These are phyloP conservation scores for Drosophila nr. medialis DNA, from an alignment of 2,888 invertebrate genomes.

Conservation along the genomic window DNA sequence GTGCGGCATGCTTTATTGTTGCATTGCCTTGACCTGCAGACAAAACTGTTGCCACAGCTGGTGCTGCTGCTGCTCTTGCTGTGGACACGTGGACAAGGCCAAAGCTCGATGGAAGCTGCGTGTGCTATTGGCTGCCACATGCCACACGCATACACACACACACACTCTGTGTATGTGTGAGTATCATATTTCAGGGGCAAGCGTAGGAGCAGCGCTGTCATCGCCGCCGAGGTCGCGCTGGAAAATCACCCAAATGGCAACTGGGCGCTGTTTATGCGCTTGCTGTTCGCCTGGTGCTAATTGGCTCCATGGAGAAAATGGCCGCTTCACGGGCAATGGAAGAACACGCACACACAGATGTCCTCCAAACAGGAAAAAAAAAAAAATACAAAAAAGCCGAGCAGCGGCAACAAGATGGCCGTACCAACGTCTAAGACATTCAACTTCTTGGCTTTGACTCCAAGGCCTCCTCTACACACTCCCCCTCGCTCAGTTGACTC, in stretches of 20 bases:
- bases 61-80: conserved; percentile 9
- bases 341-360: conserved; percentile 31
- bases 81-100: conserved; percentile 43
- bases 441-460: conserved; percentile 54
- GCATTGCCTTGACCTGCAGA: conserved; percentile 54
- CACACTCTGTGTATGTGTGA: conserved; percentile 3
- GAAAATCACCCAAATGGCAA: conserved; percentile 21
- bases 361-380: neutral
- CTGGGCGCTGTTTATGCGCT: conserved; percentile 28
- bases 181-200: conserved; percentile 57
- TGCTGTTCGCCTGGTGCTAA: conserved; percentile 80
- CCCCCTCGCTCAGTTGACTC: conserved; percentile 3
- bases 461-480: neutral
- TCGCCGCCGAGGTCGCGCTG: neutral
- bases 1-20: conserved; percentile 25
- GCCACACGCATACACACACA: conserved; percentile 5
- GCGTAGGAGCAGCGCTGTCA: conserved; percentile 37
- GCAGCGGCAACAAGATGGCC: conserved; percentile 15
- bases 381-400: neutral
- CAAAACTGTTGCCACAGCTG: conserved; percentile 13
- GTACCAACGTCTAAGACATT: conserved; percentile 56
- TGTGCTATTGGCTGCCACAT: conserved; percentile 35
- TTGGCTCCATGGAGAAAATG: conserved; percentile 83
- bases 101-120: conserved; percentile 61
- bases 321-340: conserved; percentile 66